Evolutionary conservation across 2,797 vertebrate genomes (phyloP).

Genomic region (Simalia tracyae): DNA sequence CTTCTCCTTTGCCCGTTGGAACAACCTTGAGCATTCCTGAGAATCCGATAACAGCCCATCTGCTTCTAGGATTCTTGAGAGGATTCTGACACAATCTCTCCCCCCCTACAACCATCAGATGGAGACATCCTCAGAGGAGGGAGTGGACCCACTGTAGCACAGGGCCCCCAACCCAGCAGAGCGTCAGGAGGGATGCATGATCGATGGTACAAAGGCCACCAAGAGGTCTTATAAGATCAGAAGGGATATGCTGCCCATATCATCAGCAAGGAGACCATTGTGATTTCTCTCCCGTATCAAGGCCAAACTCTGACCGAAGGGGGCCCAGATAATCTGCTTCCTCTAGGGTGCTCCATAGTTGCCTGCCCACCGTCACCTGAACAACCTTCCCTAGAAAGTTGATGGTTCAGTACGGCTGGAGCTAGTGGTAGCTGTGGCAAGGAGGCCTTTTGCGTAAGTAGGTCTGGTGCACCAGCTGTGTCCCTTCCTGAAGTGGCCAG

Average conservation of each 20-base stretch:
- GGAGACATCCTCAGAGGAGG: not conserved
- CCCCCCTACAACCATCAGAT: not conserved
- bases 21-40: no score
- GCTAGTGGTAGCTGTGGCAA: not conserved
- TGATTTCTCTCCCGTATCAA: not conserved
- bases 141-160: no score
- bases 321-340: not conserved
- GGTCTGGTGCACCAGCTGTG: not conserved
- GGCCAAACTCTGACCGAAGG: not conserved
- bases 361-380: no score
- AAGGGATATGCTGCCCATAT: accelerated
- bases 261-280: not conserved
- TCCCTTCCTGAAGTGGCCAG: not conserved
- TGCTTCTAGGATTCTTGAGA: no score
- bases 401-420: not conserved
- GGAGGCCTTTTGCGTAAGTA: not conserved
- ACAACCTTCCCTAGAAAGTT: no score
- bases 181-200: no score
- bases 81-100: no score
- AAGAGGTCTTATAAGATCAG: no score
- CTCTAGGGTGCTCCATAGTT: no score
- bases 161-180: not conserved
- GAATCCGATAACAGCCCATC: no score
- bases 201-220: not conserved
- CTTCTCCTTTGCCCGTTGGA: no score